Conservation (phyloP, 2,888 invertebrate genomes). For the Mythimna albipuncta region DNA sequence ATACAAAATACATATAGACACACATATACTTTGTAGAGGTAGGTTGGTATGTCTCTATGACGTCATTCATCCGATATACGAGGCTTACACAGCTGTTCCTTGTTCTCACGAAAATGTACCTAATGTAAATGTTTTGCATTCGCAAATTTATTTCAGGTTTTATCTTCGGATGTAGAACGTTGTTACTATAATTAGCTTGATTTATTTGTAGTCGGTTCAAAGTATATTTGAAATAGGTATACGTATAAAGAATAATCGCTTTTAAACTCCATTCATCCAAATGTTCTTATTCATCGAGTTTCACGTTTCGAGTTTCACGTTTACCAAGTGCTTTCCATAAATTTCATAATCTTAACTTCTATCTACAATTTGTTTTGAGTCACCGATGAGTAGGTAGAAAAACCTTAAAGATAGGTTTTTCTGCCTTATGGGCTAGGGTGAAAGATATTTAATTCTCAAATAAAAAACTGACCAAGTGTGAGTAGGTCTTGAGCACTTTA, state of each 20-base stretch:
- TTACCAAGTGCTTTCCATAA: not conserved
- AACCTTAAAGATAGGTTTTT: not conserved
- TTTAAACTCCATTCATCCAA: not conserved
- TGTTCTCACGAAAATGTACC: conserved; percentile 53
- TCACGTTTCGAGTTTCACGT: not conserved
- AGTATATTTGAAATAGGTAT: not conserved
- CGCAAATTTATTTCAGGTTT: conserved; percentile 25
- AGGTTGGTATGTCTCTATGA: conserved; percentile 25
- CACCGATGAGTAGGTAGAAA: not conserved
- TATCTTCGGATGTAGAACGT: not conserved
- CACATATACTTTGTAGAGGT: not conserved
- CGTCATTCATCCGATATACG: conserved; percentile 36
- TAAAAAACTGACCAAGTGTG: no score
- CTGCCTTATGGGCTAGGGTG: no score
- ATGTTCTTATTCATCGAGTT: not conserved
- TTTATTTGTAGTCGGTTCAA: conserved; percentile 5
- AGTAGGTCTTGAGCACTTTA: no score
- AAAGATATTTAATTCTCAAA: not conserved
- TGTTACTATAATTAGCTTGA: conserved; percentile 10
- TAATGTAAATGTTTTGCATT: conserved; percentile 36
- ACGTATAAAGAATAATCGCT: no score
- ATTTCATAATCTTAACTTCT: not conserved
- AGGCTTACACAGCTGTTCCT: conserved; percentile 63
- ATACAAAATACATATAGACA: conserved; percentile 21
- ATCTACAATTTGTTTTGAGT: conserved; percentile 7